phyloP scores from a whole-genome alignment of 92 coral and sea anemone species.

The Metridium senile region DNA sequence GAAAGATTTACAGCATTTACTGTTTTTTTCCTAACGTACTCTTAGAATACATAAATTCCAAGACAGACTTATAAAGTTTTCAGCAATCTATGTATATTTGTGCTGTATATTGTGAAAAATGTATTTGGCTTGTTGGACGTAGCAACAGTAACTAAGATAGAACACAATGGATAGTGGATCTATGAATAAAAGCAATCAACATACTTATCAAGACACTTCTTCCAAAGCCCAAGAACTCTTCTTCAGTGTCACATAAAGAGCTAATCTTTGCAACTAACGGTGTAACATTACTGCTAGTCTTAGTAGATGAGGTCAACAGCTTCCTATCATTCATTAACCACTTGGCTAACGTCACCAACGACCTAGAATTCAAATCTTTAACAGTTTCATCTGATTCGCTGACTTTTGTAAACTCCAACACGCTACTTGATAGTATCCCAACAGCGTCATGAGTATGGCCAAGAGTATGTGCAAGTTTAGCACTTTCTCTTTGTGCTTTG shows the following conservation, averaged over 20 bases:
- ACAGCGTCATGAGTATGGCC: constrained; percentile 82
- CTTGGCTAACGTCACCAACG: constrained; percentile 80
- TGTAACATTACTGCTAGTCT: constrained; percentile 61
- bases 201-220: constrained; percentile 48
- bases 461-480: constrained; percentile 80
- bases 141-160: too few relatives aligned
- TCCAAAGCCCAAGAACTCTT: constrained; percentile 71
- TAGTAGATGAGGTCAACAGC: constrained; percentile 71
- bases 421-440: constrained; percentile 74
- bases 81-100: too few relatives aligned
- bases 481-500: constrained; percentile 83
- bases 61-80: too few relatives aligned
- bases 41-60: too few relatives aligned
- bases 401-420: constrained; percentile 65
- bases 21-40: too few relatives aligned
- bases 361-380: constrained; percentile 67
- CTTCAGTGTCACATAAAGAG: constrained; percentile 73
- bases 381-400: constrained; percentile 62
- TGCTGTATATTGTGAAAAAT: too few relatives aligned
- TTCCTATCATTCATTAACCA: constrained; percentile 90
- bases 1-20: too few relatives aligned
- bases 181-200: too few relatives aligned
- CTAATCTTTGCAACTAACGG: constrained; percentile 71
- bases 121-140: too few relatives aligned
- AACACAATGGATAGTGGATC: too few relatives aligned